Percentiles rank a stretch among this genome's conserved stretches.
These are phyloP conservation scores for Aphelenchoides avenae DNA, from an alignment of 1,140 invertebrate genomes.

Conservation along the genomic window DNA sequence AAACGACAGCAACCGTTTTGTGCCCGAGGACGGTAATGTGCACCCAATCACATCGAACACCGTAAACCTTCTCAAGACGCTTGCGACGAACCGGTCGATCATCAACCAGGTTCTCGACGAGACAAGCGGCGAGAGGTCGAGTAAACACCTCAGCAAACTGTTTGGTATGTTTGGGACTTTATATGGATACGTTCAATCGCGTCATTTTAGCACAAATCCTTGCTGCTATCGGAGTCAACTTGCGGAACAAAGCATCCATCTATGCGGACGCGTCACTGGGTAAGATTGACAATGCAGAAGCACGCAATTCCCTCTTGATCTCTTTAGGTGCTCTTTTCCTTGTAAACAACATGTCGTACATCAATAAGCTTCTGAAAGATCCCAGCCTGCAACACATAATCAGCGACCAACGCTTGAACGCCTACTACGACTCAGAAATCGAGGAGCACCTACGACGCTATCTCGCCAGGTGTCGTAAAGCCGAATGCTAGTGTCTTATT, in stretches of 20 bases:
- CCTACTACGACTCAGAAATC: constrained; percentile 34
- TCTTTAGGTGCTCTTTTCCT: constrained; percentile 41
- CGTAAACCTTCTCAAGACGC: constrained; percentile 40
- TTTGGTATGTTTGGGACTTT: too few species aligned
- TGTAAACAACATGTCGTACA: constrained; percentile 42
- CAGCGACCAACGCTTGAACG: constrained; percentile 16
- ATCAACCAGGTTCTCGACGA: background rate
- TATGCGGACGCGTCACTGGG: constrained; percentile 33
- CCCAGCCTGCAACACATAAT: constrained; percentile 13
- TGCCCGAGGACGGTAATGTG: constrained; percentile 42
- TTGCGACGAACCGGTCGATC: constrained; percentile 22
- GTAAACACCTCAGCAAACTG: constrained; percentile 18
- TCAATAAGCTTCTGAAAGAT: constrained; percentile 31
- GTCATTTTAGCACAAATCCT: constrained; percentile 44
- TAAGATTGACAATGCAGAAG: constrained; percentile 5
- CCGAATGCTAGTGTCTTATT: background rate
- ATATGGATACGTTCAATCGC: background rate
- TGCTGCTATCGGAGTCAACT: constrained; percentile 40
- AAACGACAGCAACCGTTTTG: constrained; percentile 39
- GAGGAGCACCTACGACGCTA: constrained; percentile 31
- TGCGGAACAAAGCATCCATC: constrained; percentile 30
- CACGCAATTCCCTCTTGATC: background rate
- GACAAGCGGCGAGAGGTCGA: constrained; percentile 6
- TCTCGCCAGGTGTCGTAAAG: constrained; percentile 23
- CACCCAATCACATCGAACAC: constrained; percentile 29